Base-by-base conservation (phyloP, 2,888 invertebrate genomes). In the Drosophila kokeensis region DNA sequence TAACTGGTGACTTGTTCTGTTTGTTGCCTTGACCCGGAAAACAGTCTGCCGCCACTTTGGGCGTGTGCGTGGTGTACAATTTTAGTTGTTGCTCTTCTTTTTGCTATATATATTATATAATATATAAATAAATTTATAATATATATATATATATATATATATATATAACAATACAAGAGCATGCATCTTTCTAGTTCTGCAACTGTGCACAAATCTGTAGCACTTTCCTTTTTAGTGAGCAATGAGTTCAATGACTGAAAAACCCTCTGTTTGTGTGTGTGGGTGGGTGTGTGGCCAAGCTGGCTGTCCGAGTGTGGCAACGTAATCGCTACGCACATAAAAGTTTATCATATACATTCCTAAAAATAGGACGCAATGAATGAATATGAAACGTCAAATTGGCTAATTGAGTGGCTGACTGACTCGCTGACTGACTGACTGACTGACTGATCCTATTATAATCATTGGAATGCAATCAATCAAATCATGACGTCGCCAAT, bases 1-100 rank as follows among this genome's bases (percentile, higher is more conserved):
- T 27, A 66, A 64, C 50, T 62, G 58, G 57, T 57, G 21, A 34
- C 48, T 61, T 60, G 30, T 7, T 55, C 36, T 40, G 34, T 68
- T 66, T 40, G 34, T 73, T 66, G 72, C 84, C 84, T 83, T 83
- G 83, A 84, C 83, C 84, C 71, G 78, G 69, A 79, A 81, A 81
- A 62, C 32, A 59, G 34, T 48, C 53, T 27, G 70, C 40, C 59
- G 55, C 29, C 45, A 36, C 34, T 45, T 70, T 48, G 62, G 58
- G 57, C 48, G 67, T 76, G 76, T 76, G 58, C 53, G 55, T 65
- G 48, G 30, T 53, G 65, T 24, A 40, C 21, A 38, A 21, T 50
- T 40, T 59, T 13, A 49, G 21, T 69, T 67, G 38, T 68, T 68
- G 49, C 55, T 40, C 36, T 58, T 58, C n/a, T 63, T 36, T 29